Base-by-base conservation (phyloP, 2,113 vertebrate genomes). In the Bos javanicus region DNA sequence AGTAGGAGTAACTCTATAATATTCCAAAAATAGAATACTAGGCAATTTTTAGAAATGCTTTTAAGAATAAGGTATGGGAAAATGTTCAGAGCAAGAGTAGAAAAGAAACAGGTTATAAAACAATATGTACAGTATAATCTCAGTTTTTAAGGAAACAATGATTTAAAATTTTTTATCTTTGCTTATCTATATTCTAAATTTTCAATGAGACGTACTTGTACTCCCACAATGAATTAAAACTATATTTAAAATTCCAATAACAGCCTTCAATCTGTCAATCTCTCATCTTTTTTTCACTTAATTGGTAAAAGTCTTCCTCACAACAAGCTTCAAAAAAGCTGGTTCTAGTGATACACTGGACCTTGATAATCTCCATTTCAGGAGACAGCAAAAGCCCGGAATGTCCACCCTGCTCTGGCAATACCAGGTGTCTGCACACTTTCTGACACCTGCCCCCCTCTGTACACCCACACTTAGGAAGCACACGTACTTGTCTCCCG, bases 401-500 rank as follows among this genome's bases (percentile, higher is more conserved):
- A 25, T 4, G 36, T 26, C 52, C 4, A 9, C 43, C 12, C 50
- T 80, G 54, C 39, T 0, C 0, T 2, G 43, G 39, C 14, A 16
- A 12, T 0, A 54, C 2, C 15, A 17, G 6, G n/a, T 10, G 8
- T 4, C 7, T 3, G 23, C 28, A 25, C 10, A 6, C 30, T 28
- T 28, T 21, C 33, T 16, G 13, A 28, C 19, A 0, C 19, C 26
- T 10, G 25, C 46, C 78, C 2, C 36, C 50, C 2, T 23, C 36
- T 12, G 17, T 1, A 25, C 3, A 3, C 17, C 28, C 80, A n/a
- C 28, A 48, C 39, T 9, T 43, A 33, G 80, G 84, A 1, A 87
- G 33, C 2, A 5, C 92, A 98, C 99, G 3, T 98, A 99, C 99
- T 99, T 99, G 99, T 99, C 99, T 98, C 99, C 99, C 0, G 99